Evolutionary conservation across 1,140 invertebrate species (phyloP).

Genomic region (Leptinotarsa defecta): DNA sequence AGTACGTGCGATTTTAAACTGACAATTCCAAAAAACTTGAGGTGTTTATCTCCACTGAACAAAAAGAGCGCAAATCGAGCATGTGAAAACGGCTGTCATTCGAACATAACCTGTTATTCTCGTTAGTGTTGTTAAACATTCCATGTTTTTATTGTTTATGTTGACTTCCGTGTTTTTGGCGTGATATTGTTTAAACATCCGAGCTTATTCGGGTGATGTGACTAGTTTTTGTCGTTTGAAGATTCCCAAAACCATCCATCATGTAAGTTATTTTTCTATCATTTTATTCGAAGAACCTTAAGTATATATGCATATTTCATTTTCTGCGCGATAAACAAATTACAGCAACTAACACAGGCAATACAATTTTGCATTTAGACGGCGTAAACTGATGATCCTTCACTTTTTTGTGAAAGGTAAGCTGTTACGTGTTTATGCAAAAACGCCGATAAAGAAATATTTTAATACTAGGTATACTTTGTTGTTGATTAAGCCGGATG

Average conservation of each 20-base stretch:
- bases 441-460: neutral
- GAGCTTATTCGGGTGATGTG: slow-evolving; percentile 10
- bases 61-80: neutral
- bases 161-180: slow-evolving; percentile 14
- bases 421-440: neutral
- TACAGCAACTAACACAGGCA: neutral
- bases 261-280: slow-evolving; percentile 11
- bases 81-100: slow-evolving; percentile 13
- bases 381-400: neutral
- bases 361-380: neutral
- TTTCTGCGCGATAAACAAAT: slow-evolving; percentile 4
- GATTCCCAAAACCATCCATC: neutral
- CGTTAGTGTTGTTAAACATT: slow-evolving; percentile 14
- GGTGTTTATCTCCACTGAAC: neutral
- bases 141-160: slow-evolving; percentile 22
- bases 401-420: slow-evolving; percentile 3
- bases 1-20: slow-evolving; percentile 23
- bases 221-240: neutral
- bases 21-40: neutral
- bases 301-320: neutral
- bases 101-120: slow-evolving; percentile 25
- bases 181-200: neutral
- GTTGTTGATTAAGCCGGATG: neutral
- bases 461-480: neutral
- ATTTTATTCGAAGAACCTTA: neutral